Evolutionary conservation across 2,797 vertebrate species (phyloP), one percentile per base, ranked within the genome.

Genomic region (Apodemus agrarius): DNA sequence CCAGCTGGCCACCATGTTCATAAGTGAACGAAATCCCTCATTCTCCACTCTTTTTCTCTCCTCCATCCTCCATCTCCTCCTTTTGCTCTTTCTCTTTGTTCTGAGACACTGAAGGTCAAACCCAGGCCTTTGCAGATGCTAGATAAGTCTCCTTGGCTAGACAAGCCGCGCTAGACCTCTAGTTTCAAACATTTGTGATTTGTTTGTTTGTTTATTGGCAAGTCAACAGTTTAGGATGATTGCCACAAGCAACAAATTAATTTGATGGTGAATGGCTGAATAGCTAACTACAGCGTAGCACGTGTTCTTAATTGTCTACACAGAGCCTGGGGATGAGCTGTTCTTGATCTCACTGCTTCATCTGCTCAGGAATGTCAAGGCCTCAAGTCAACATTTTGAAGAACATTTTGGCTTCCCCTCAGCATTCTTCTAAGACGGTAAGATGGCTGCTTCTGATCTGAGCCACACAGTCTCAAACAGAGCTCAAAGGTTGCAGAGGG

Each of bases 1-100:
- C 19, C 16, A 63, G 21, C 0, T 57, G 13, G 43, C 34, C 54
- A 90, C 40, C 54, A 83, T 61, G 43, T 74, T 49, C 14, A 1
- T 43, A 61, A 91, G 31, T 14, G 37, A 97, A 95, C 89, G 26
- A 67, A 96, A 89, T 29, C 10, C 37, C 13, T 72, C 34, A 5
- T 54, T 37, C 37, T 81, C 63, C 2, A 4, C 54, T 43, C 1
- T 65, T n/a, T 69, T 22, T 22, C n/a, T 22, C 61, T 57, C 1
- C 26, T 19, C 37, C 26, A 0, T 34, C 37, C 31, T 46, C 34
- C 46, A 17, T 21, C n/a, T 19, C n/a, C 29, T 79, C 21, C 31
- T 37, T 34, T 49, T 26, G 14, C 43, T 40, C 6, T 4, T 80
- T 4, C 10, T 19, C 22, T 10, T 34, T 89, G 29, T 89, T 90